phyloP scores from a whole-genome alignment of 2,113 vertebrate species.

The Egretta garzetta region DNA sequence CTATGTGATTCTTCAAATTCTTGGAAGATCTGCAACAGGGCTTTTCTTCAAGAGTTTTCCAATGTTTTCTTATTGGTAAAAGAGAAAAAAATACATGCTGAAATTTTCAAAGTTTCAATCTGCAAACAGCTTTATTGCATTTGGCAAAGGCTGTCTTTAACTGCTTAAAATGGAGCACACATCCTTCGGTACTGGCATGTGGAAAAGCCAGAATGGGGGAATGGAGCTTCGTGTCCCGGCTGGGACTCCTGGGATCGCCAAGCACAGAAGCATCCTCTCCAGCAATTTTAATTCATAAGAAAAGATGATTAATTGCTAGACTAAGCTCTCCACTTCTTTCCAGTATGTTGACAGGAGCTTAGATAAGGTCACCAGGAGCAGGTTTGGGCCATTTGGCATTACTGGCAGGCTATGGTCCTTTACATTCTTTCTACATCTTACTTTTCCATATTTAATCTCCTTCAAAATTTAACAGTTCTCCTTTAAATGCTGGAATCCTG shows the following conservation, averaged over 20 bases:
- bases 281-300: background rate
- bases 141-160: slow-evolving; percentile 1
- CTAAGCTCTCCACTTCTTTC: background rate
- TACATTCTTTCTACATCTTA: background rate
- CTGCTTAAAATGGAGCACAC: background rate
- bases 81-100: background rate
- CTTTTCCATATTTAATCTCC: background rate
- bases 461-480: background rate
- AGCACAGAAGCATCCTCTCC: background rate
- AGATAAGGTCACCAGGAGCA: background rate
- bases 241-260: background rate
- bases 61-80: slow-evolving; percentile 17
- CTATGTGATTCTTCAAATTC: background rate
- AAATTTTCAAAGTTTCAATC: slow-evolving; percentile 22
- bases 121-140: background rate
- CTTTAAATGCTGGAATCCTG: background rate
- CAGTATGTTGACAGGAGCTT: background rate
- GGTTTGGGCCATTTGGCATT: background rate
- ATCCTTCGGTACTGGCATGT: slow-evolving; percentile 19
- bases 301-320: background rate
- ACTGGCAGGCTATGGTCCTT: background rate
- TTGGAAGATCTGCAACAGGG: background rate
- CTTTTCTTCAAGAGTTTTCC: background rate
- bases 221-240: background rate
- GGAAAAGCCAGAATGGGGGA: background rate